A percentile compares a stretch with the other conserved stretches of the same genome.
Conservation (phyloP, 2,797 vertebrate species). For the Clarias laeviceps region DNA sequence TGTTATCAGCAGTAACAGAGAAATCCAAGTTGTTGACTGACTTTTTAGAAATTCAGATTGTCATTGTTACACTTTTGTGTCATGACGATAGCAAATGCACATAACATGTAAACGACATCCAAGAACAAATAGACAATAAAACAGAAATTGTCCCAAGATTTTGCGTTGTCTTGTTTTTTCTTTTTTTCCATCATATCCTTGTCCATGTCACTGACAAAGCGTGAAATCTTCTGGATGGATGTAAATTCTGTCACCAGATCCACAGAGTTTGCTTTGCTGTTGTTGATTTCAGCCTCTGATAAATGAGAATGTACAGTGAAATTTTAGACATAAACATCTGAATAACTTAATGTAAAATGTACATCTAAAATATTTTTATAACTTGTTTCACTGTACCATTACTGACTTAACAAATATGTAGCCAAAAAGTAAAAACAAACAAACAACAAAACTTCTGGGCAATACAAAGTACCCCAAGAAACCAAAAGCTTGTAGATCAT, state of each 20-base stretch:
- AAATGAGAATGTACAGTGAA: not conserved
- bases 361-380: no score
- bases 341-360: no score
- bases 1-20: not conserved
- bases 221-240: conserved; percentile 52
- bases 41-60: conserved; percentile 60
- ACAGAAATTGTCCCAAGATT: conserved; percentile 65
- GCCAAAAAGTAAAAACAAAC: no score
- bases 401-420: no score
- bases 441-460: no score
- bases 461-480: no score
- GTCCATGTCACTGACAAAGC: conserved; percentile 58
- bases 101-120: conserved; percentile 51
- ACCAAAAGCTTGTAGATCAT: no score
- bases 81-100: conserved; percentile 48
- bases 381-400: no score
- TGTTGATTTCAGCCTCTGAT: conserved; percentile 9
- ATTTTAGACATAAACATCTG: not conserved
- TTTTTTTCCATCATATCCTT: conserved; percentile 23
- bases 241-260: not conserved
- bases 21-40: not conserved
- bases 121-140: conserved; percentile 64
- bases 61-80: conserved; percentile 49
- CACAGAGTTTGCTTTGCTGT: not conserved
- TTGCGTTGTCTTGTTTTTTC: conserved; percentile 36